Evolutionary conservation across 92 coral and sea anemone species (phyloP).

Genomic region (Zoanthus solanderi): DNA sequence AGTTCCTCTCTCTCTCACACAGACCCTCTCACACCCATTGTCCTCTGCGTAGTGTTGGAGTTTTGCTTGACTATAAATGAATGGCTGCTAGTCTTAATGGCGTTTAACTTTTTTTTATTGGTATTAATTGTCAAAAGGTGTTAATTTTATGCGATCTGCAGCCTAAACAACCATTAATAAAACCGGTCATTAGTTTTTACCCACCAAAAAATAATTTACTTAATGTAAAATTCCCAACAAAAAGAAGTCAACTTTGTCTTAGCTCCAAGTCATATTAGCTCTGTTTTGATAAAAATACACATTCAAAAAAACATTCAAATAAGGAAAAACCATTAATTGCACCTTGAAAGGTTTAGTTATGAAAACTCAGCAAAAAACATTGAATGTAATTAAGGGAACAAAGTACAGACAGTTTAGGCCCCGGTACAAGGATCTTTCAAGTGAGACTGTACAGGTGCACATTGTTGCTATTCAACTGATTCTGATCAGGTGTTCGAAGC

Average conservation of each 20-base stretch:
- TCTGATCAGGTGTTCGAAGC: constrained; percentile 31
- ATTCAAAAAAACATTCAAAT: constrained; percentile 14
- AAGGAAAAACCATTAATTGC: background rate
- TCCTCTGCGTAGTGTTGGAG: background rate
- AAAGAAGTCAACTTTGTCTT: background rate
- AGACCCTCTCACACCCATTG: constrained; percentile 24
- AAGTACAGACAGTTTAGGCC: constrained; percentile 17
- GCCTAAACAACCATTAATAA: constrained; percentile 10
- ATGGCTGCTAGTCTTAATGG: background rate
- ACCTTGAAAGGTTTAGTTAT: background rate
- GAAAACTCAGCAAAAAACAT: background rate
- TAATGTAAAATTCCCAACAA: background rate
- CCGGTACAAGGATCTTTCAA: constrained; percentile 17
- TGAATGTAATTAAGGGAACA: background rate
- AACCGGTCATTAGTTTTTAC: background rate
- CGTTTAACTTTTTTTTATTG: background rate
- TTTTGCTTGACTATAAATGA: background rate
- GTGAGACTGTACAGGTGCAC: constrained; percentile 17
- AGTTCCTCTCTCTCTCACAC: background rate
- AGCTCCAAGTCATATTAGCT: background rate
- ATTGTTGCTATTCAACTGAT: background rate
- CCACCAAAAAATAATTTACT: constrained; percentile 43
- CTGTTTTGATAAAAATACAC: background rate
- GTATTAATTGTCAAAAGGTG: background rate
- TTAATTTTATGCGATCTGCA: background rate